Evolutionary conservation across 2,888 invertebrate genomes (phyloP).

Genomic region (Thyatira batis): DNA sequence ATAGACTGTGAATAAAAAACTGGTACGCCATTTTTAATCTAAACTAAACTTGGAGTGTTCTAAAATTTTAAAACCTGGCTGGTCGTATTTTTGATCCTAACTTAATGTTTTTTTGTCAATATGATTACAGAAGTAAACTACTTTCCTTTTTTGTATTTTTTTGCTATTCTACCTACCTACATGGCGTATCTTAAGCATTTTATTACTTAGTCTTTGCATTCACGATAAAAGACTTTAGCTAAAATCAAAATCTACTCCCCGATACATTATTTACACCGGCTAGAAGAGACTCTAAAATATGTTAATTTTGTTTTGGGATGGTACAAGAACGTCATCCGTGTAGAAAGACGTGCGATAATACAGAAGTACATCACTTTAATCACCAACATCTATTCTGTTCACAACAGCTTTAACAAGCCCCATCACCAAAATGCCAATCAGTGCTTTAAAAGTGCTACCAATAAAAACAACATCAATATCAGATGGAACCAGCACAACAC

Average conservation of each 20-base stretch:
- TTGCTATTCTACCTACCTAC: not conserved
- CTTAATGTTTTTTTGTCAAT: too few species aligned
- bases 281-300: not conserved
- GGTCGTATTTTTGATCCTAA: not conserved
- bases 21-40: conserved; percentile 17
- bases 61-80: not conserved
- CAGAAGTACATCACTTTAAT: not conserved
- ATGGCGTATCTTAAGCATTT: conserved; percentile 24
- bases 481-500: conserved; percentile 27
- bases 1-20: conserved; percentile 10
- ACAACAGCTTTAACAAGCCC: conserved; percentile 48
- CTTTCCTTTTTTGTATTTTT: not conserved
- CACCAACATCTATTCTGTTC: conserved; percentile 14
- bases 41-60: not conserved
- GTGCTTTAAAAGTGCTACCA: conserved; percentile 64
- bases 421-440: conserved; percentile 63
- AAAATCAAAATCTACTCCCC: not conserved
- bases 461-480: conserved; percentile 46
- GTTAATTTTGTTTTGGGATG: not conserved
- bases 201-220: conserved; percentile 23
- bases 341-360: not conserved
- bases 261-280: not conserved
- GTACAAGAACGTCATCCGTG: conserved; percentile 5
- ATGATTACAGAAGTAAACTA: too few species aligned
- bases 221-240: conserved; percentile 6